These are phyloP conservation scores for Hydraecia micacea DNA, from an alignment of 2,888 invertebrate genomes.

Conservation along the genomic window DNA sequence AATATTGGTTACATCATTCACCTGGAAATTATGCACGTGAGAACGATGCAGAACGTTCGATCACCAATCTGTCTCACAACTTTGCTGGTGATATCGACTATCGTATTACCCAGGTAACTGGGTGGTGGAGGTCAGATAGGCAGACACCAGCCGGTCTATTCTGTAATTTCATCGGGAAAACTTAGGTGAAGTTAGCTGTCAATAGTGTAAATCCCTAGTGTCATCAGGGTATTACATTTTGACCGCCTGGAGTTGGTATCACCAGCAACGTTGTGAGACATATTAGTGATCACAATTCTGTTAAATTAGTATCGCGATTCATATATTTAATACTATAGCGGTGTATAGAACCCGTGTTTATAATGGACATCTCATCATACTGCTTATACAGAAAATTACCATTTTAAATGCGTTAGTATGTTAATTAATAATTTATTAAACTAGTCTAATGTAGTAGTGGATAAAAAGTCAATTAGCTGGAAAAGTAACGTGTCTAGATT, in stretches of 20 bases:
- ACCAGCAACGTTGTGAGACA: background rate
- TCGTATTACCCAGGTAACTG: too few relatives aligned
- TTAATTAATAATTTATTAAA: constrained; percentile 59
- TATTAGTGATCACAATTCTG: background rate
- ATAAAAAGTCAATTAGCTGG: constrained; percentile 60
- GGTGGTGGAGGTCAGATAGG: too few relatives aligned
- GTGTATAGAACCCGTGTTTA: background rate
- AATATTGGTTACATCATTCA: too few relatives aligned
- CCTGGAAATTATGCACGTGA: too few relatives aligned
- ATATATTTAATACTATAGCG: background rate
- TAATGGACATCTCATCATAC: constrained; percentile 20
- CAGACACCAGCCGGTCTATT: too few relatives aligned
- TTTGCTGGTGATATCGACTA: background rate
- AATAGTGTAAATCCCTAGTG: too few relatives aligned
- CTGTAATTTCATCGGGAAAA: too few relatives aligned
- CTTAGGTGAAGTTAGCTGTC: background rate
- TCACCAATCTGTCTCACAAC: too few relatives aligned
- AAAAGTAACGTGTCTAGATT: constrained; percentile 55
- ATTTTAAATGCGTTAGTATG: constrained; percentile 56
- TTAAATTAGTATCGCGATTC: background rate
- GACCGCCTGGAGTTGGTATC: background rate
- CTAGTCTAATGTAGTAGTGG: constrained; percentile 48
- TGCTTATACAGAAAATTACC: constrained; percentile 44
- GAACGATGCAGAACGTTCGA: too few relatives aligned
- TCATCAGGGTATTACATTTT: background rate